These are phyloP conservation scores for Chiloscyllium plagiosum DNA, from an alignment of 2,113 vertebrate species.

Conservation along the genomic window DNA sequence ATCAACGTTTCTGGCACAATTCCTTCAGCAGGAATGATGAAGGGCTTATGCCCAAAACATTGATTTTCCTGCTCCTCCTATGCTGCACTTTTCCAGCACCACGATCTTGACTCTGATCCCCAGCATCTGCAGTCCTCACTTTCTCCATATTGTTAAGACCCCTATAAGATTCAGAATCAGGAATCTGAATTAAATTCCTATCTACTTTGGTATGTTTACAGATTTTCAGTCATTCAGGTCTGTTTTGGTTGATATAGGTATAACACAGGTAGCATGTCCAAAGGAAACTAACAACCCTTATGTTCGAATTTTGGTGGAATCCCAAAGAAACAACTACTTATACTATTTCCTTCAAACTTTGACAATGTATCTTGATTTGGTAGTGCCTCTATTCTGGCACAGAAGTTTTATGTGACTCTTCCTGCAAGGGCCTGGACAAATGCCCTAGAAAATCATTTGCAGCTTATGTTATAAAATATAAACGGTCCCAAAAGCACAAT, in stretches of 20 bases:
- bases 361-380: background rate
- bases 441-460: background rate
- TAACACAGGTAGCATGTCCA: background rate
- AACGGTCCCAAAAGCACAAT: background rate
- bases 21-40: too few relatives aligned
- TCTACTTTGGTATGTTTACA: background rate
- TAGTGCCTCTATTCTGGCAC: background rate
- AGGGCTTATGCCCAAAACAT: too few relatives aligned
- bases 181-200: too few relatives aligned
- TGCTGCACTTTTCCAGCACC: too few relatives aligned
- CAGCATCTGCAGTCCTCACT: too few relatives aligned
- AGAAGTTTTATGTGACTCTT: background rate
- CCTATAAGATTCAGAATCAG: too few relatives aligned
- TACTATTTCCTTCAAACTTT: background rate
- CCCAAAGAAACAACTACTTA: background rate
- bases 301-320: background rate
- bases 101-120: too few relatives aligned
- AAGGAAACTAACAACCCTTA: background rate
- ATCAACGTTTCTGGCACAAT: too few relatives aligned
- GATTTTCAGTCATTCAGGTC: background rate
- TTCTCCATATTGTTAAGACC: too few relatives aligned
- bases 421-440: background rate
- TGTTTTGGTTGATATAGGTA: background rate
- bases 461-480: too few relatives aligned
- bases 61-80: too few relatives aligned